phyloP scores from a whole-genome alignment of 2,113 vertebrate genomes.

The Puffinus mauretanicus region DNA sequence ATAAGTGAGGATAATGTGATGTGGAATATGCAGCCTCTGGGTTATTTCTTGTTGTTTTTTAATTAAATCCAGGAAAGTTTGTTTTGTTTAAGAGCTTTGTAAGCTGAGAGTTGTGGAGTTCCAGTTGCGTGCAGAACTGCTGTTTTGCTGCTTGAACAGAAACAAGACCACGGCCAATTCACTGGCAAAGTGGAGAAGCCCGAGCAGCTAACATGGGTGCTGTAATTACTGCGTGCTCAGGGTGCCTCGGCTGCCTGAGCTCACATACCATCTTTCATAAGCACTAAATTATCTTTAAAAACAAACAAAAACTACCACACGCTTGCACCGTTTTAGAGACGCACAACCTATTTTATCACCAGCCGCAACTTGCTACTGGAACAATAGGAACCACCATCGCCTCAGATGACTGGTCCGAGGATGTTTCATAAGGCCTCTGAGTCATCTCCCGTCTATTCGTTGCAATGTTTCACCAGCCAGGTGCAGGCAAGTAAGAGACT shows the following conservation, averaged over 20 bases:
- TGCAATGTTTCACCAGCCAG: constrained; percentile 8
- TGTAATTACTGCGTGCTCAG: not conserved
- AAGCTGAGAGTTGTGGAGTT: not conserved
- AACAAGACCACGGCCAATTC: not conserved
- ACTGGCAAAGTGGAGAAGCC: not conserved
- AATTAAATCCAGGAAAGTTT: constrained; percentile 22
- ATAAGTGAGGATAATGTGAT: not conserved
- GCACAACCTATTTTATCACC: not conserved
- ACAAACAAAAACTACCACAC: not conserved
- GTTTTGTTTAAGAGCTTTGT: not conserved
- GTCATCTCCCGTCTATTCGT: not conserved
- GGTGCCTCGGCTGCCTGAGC: not conserved
- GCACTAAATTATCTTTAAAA: not conserved
- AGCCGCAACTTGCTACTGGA: constrained; percentile 31
- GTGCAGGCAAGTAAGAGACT: not conserved
- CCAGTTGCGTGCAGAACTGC: not conserved
- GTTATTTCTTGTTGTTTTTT: constrained; percentile 7
- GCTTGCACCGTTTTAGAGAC: not conserved
- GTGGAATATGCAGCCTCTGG: constrained; percentile 2
- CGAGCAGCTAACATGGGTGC: not conserved
- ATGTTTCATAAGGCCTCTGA: constrained; percentile 28
- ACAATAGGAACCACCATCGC: not conserved
- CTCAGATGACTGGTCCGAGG: not conserved
- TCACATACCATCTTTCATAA: not conserved
- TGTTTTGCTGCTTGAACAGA: not conserved